Base-by-base conservation (phyloP, 2,113 vertebrate genomes). In the Rhombomys opimus region DNA sequence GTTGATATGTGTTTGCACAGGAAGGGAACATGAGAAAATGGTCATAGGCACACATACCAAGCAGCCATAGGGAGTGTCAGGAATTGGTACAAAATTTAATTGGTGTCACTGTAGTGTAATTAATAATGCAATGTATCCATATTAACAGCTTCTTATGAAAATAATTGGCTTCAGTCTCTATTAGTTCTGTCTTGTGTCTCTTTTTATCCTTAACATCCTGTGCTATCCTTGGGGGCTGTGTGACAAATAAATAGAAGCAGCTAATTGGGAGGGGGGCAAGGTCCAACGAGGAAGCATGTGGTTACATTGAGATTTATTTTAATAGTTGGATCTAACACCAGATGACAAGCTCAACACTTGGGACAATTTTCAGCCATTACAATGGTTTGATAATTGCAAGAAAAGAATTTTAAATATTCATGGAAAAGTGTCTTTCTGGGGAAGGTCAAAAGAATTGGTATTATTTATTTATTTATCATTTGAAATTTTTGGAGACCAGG, bases 61-160 rank as follows among this genome's bases (percentile, higher is more conserved):
- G 25, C 2, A 88, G 41, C 35, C 38, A 82, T 7, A 52, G 52
- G 68, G 73, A 14, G 52, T 81, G 38, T 91, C 82, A 81, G 72
- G 20, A 76, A 75, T 89, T 72, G 38, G 23, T 81, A 38, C 75
- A 73, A 91, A 91, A 50, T 89, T 95, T 95, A 89, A 95, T 91
- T 89, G 65, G 25, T 93, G 87, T 91, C 77, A 85, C 54, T 1
- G 15, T 73, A 25, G 41, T 78, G 10, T 88, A 80, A 96, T 91
- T 85, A 50, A 73, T 85, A 78, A 84, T 73, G 2, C 52, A 89
- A 68, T 80, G 7, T 12, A 91, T 95, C 32, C 59, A 54, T 88
- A 52, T 73, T 65, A 78, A 52, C 32, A 88, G 46, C 25, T 95
- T 93, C 50, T 61, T 89, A 91, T 73, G 30, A 70, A 91, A 85